Base-by-base conservation (phyloP, 1,140 invertebrate species). In the Hesperophylax magnus region DNA sequence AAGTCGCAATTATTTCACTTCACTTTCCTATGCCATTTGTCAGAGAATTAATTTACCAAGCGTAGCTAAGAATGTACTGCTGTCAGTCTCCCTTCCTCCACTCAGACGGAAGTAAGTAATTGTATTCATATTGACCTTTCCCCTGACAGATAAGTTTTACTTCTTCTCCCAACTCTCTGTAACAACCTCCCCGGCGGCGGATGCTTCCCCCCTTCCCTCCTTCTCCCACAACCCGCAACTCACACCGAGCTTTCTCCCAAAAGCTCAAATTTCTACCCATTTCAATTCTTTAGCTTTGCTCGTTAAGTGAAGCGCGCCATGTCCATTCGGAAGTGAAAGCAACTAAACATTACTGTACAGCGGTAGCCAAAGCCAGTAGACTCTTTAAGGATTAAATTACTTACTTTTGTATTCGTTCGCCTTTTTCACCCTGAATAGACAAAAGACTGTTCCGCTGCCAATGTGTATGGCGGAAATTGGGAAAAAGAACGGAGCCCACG, bases 51-150 rank as follows among this genome's bases (percentile, higher is more conserved):
- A 71, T 71, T 71, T 71, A 71, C 67, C 67, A 47, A 71, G 67
- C 39, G 67, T 20, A 24, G 67, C 67, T 24, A 71, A 71, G 67
- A 71, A 71, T 71, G 17, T 47, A 18, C 67, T 47, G n/a, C 47
- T 71, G 67, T 71, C 67, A 71, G 67, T 71, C 67, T 71, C 11
- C 67, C 67, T 20, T 71, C 39, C 39, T 65, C 63, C 77, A 24
- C 65, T 71, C 52, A 20, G 63, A 17, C 53, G 63, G 54, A 60
- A 79, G 63, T 69, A 79, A 79, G 39, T 79, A 79, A 79, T 79
- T 79, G 78, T 79, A 79, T 79, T 79, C 78, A 79, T 79, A 79
- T 79, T 79, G 78, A 79, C 78, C 69, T 74, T 74, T 71, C 71
- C 54, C 69, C 39, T 56, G 71, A 58, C 67, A 74, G 78, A 74